Conservation (phyloP, 2,797 vertebrate genomes). For the Anas acuta region DNA sequence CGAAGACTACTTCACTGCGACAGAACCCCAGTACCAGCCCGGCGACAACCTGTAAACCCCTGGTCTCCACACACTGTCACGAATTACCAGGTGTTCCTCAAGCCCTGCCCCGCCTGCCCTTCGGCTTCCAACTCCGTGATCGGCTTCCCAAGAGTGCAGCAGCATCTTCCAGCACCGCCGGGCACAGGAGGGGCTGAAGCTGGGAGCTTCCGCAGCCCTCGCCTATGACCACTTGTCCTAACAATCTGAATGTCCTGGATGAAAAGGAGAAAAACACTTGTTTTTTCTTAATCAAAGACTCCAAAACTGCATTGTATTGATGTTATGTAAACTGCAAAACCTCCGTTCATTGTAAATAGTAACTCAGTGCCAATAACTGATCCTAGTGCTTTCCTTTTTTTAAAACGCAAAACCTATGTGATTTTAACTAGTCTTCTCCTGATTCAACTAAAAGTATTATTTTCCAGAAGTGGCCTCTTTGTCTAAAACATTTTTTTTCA, state of each 20-base stretch:
- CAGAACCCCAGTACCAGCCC: conserved; percentile 97
- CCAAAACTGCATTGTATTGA: conserved; percentile 83
- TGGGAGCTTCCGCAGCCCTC: conserved; percentile 74
- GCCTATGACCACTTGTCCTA: conserved; percentile 78
- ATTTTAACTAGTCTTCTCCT: conserved; percentile 85
- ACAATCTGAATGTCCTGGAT: conserved; percentile 82
- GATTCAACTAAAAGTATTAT: conserved; percentile 85
- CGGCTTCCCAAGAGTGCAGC: conserved; percentile 64
- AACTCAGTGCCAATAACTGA: conserved; percentile 85
- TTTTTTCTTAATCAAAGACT: conserved; percentile 81
- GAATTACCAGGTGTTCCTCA: conserved; percentile 36
- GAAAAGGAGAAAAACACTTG: conserved; percentile 77
- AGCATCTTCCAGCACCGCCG: conserved; percentile 74
- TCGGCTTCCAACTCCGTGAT: conserved; percentile 72
- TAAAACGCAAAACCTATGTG: conserved; percentile 81
- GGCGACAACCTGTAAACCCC: conserved; percentile 93
- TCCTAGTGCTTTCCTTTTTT: conserved; percentile 85
- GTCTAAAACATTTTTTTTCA: conserved; percentile 85
- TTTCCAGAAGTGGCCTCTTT: conserved; percentile 87
- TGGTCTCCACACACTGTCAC: conserved; percentile 58
- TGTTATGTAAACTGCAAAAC: conserved; percentile 85
- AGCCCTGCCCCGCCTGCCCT: conserved; percentile 52
- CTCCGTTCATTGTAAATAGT: conserved; percentile 86
- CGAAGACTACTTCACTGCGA: conserved; percentile 98
- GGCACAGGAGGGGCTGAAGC: conserved; percentile 75